Evolutionary conservation across 2,888 invertebrate species (phyloP).

Genomic region (Nudaria mundana): DNA sequence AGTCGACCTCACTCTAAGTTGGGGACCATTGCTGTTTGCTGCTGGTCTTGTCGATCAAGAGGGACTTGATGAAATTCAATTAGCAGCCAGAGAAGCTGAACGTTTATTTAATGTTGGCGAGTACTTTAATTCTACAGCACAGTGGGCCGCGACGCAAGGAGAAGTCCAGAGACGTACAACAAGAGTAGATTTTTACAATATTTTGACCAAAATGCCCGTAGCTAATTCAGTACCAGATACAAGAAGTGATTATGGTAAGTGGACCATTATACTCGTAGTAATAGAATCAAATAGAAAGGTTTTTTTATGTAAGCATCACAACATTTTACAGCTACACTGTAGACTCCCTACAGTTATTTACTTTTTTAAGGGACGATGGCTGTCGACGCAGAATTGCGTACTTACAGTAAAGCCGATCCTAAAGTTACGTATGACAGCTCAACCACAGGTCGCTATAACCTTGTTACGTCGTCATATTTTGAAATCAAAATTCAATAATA

Average conservation of each 20-base stretch:
- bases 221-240: conserved; percentile 34
- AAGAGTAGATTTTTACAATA: conserved; percentile 91
- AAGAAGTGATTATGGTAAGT: conserved; percentile 41
- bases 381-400: too few species aligned
- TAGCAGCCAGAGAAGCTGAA: conserved; percentile 79
- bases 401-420: too few species aligned
- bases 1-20: conserved; percentile 90
- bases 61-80: conserved; percentile 83
- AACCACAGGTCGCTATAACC: too few species aligned
- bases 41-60: conserved; percentile 86
- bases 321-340: too few species aligned
- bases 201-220: conserved; percentile 78
- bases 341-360: too few species aligned
- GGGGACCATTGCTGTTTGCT: conserved; percentile 89
- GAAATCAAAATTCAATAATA: too few species aligned
- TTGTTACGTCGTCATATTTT: too few species aligned
- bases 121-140: conserved; percentile 82
- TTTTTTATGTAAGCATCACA: too few species aligned
- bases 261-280: not conserved
- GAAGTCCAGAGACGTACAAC: conserved; percentile 83
- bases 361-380: too few species aligned
- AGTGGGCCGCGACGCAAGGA: conserved; percentile 84
- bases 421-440: too few species aligned
- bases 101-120: conserved; percentile 77
- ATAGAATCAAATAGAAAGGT: too few species aligned